A percentile compares a stretch with the other conserved stretches of the same genome.
These are phyloP conservation scores for Drosophila helvetica DNA, from an alignment of 2,888 invertebrate genomes.

Conservation along the genomic window DNA sequence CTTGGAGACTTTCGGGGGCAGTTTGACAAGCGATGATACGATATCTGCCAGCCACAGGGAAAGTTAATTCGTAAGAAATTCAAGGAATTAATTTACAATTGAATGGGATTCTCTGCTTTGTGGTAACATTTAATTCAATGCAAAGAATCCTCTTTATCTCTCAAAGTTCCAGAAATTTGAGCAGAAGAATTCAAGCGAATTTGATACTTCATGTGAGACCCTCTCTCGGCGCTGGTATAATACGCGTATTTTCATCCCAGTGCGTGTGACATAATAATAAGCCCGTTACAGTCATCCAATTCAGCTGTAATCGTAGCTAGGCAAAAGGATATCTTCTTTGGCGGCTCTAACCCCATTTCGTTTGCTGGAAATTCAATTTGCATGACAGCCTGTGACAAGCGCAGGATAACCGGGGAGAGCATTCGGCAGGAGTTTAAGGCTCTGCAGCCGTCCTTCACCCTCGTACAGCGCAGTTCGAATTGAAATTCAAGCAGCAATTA, in stretches of 20 bases:
- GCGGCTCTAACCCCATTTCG: slow-evolving; percentile 3
- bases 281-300: neutral
- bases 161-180: neutral
- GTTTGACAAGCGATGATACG: neutral
- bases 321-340: slow-evolving; percentile 25
- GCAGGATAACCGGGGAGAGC: slow-evolving; percentile 31
- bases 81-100: neutral
- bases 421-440: slow-evolving; percentile 34
- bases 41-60: too few species aligned
- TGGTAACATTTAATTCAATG: neutral
- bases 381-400: slow-evolving; percentile 47
- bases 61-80: neutral
- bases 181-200: neutral
- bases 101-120: neutral
- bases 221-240: too few species aligned
- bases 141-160: neutral
- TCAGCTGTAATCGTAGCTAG: neutral
- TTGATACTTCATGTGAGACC: neutral
- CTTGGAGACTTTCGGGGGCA: neutral
- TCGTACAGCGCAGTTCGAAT: slow-evolving; percentile 59
- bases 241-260: too few species aligned
- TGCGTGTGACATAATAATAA: neutral
- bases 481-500: slow-evolving; percentile 80
- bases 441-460: neutral
- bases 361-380: slow-evolving; percentile 55